These are phyloP conservation scores for Drosophila tanythrix DNA, from an alignment of 2,888 invertebrate genomes.

Conservation along the genomic window DNA sequence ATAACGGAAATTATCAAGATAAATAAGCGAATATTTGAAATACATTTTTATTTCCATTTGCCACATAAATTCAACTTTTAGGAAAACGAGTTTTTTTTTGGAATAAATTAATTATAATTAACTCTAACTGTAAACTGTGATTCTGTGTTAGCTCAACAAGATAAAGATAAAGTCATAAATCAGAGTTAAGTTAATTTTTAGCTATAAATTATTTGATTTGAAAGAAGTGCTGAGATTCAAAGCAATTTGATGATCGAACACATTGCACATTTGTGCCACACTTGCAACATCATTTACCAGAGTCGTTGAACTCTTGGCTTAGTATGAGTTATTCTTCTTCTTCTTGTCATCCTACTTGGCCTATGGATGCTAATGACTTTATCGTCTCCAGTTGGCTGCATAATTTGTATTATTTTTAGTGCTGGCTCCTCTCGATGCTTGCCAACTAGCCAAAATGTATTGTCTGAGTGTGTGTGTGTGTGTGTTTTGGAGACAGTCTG, in stretches of 20 bases:
- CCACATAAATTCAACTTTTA: too few relatives aligned
- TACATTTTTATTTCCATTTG: too few relatives aligned
- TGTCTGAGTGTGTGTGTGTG: constrained; percentile 5
- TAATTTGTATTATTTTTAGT: constrained; percentile 64
- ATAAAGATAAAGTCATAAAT: too few relatives aligned
- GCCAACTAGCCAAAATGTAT: constrained; percentile 52
- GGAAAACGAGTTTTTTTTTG: too few relatives aligned
- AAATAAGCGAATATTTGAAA: too few relatives aligned
- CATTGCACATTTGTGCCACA: constrained; percentile 8
- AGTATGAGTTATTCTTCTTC: constrained; percentile 10
- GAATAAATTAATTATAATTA: not conserved
- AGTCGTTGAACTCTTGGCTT: constrained; percentile 27
- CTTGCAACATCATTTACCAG: constrained; percentile 3
- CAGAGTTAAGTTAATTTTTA: too few relatives aligned
- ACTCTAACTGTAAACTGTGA: not conserved
- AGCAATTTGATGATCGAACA: constrained; percentile 23
- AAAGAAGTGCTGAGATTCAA: not conserved
- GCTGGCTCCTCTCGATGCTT: constrained; percentile 34
- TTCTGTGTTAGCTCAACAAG: not conserved
- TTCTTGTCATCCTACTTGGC: constrained; percentile 36
- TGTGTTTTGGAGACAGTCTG: constrained; percentile 4
- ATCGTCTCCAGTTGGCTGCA: constrained; percentile 69
- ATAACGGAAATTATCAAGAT: too few relatives aligned
- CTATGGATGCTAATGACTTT: constrained; percentile 65
- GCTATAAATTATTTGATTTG: not conserved